Evolutionary conservation across 2,113 vertebrate genomes (phyloP), one percentile per base, ranked within the genome.

Genomic region (Vidua chalybeata): DNA sequence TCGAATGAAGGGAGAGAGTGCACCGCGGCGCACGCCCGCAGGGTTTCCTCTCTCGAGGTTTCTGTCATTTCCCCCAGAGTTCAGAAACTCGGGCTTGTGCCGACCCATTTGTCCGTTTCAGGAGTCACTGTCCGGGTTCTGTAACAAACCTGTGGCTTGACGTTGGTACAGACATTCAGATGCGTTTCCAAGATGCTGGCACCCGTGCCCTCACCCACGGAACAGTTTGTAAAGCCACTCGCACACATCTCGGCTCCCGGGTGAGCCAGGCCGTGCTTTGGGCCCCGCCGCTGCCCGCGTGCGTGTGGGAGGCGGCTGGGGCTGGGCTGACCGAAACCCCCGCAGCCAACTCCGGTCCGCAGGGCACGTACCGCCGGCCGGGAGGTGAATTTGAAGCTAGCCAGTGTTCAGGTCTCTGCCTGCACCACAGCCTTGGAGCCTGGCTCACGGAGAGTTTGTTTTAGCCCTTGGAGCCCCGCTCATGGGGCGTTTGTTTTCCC

Each of bases 271-370:
- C 58, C 35, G 35, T 35, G 35, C 35, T 35, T 35, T 35, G 35
- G 35, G 35, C 35, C 35, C 35, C 35, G 35, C 35, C 35, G 35
- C 35, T 35, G 35, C 35, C 22, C 24, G 13, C 9, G 30, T 13
- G 30, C 31, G 10, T 18, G 37, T 30, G 55, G 56, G 61, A 20
- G 13, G 27, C 2, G 15, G 2, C 23, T 2, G 10, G 21, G 14
- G 55, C 22, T 15, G 28, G 35, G 23, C 39, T 37, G 30, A n/a
- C 10, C 33, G 22, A 10, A 8, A 4, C 31, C 10, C 14, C 26
- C 2, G 19, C 31, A 18, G 48, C 31, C 9, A 0, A 0, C 37
- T 30, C 30, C 4, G 2, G 11, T 19, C 24, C 1, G 1, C 61
- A 14, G 7, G 14, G 49, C 39, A 30, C 20, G 0, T 1, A 9